phyloP scores from a whole-genome alignment of 2,797 vertebrate genomes.

The Aselliscus stoliczkanus region DNA sequence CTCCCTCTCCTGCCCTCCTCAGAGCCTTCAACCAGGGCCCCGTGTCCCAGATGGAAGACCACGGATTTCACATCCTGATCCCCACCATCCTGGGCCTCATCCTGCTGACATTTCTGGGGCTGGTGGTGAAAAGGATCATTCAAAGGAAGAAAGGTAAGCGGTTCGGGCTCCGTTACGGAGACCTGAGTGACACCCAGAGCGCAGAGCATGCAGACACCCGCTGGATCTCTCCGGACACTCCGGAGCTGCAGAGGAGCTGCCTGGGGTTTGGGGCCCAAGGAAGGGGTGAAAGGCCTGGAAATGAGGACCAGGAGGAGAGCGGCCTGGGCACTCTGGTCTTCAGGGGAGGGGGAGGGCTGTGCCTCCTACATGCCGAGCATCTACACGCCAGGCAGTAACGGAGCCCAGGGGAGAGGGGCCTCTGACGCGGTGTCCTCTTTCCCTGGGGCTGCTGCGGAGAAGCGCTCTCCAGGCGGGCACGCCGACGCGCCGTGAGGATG shows the following conservation, averaged over 20 bases:
- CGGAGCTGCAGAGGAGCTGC: not conserved
- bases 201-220: not conserved
- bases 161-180: not conserved
- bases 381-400: not conserved
- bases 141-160: constrained; percentile 62
- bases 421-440: not conserved
- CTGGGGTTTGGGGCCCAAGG: too few relatives aligned
- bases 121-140: constrained; percentile 50
- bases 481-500: constrained; percentile 34
- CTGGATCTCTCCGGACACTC: not conserved
- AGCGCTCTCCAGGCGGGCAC: constrained; percentile 49
- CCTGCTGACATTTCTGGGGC: constrained; percentile 45
- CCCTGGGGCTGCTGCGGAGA: not conserved
- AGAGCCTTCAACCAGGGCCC: constrained; percentile 10
- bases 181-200: not conserved
- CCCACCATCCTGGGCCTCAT: constrained; percentile 54
- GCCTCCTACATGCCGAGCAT: not conserved
- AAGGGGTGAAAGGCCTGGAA: not conserved
- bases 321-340: not conserved
- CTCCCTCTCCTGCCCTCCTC: not conserved
- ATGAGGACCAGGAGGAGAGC: not conserved
- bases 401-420: not conserved
- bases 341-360: accelerated
- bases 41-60: not conserved
- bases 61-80: constrained; percentile 56